Conservation (phyloP, 2,888 invertebrate species). For the Andricus quercusramuli region DNA sequence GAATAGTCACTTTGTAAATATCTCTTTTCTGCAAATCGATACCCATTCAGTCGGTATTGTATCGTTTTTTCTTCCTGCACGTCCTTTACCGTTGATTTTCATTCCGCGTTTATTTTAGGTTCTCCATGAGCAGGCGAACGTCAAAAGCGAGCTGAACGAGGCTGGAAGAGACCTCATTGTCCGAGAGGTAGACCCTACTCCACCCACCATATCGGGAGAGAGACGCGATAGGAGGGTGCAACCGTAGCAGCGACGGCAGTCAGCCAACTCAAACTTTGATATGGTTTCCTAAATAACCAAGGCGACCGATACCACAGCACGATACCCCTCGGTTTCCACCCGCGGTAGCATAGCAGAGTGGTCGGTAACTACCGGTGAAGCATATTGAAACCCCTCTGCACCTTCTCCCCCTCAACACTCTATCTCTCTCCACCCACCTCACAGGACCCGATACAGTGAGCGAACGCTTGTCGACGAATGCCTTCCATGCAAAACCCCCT, state of each 20-base stretch:
- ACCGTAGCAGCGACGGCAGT: slow-evolving; percentile 59
- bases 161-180: slow-evolving; percentile 69
- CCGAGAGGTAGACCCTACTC: slow-evolving; percentile 55
- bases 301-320: slow-evolving; percentile 73
- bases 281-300: slow-evolving; percentile 76
- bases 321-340: slow-evolving; percentile 57
- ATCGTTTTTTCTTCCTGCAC: background rate
- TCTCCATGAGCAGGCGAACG: slow-evolving; percentile 54
- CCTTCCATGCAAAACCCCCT: slow-evolving; percentile 63
- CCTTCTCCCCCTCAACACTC: slow-evolving; percentile 57
- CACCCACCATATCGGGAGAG: slow-evolving; percentile 50
- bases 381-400: slow-evolving; percentile 71
- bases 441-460: slow-evolving; percentile 55
- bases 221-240: slow-evolving; percentile 54
- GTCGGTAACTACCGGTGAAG: slow-evolving; percentile 72
- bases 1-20: background rate
- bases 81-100: slow-evolving; percentile 3
- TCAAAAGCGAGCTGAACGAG: slow-evolving; percentile 62
- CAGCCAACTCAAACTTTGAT: slow-evolving; percentile 75
- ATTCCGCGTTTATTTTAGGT: background rate
- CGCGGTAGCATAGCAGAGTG: slow-evolving; percentile 65
- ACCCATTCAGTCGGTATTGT: background rate
- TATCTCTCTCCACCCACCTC: slow-evolving; percentile 51
- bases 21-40: slow-evolving; percentile 5
- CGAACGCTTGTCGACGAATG: slow-evolving; percentile 50